Conservation (phyloP, 2,888 invertebrate species). For the Himalopsyche japonica region DNA sequence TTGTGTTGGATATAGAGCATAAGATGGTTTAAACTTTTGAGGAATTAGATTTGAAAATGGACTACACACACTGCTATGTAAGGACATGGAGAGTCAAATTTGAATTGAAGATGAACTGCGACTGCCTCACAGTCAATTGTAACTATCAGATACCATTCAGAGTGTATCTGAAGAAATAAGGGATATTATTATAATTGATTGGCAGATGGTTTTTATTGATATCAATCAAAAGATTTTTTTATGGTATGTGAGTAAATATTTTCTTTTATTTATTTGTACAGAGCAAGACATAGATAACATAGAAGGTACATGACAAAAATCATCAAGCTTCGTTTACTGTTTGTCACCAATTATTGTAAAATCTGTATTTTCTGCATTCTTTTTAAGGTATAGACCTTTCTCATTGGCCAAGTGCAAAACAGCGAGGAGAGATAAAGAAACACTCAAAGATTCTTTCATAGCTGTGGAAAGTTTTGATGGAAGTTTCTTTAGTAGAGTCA, state of each 20-base stretch:
- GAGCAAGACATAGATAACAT: conserved; percentile 40
- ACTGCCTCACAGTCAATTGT: too few species aligned
- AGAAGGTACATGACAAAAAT: conserved; percentile 40
- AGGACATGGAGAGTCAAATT: too few species aligned
- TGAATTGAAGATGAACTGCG: too few species aligned
- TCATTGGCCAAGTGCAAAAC: conserved; percentile 86
- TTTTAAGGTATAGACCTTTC: conserved; percentile 63
- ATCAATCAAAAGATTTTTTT: not conserved
- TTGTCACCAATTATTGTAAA: conserved; percentile 52
- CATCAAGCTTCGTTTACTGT: not conserved
- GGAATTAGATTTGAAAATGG: too few species aligned
- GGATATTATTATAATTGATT: too few species aligned
- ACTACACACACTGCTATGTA: too few species aligned
- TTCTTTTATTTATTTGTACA: conserved; percentile 25
- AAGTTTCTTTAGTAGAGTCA: conserved; percentile 60
- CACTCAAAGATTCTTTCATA: conserved; percentile 74
- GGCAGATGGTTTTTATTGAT: too few species aligned
- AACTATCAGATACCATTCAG: too few species aligned
- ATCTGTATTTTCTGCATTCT: conserved; percentile 58
- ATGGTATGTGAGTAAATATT: not conserved
- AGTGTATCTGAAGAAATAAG: too few species aligned
- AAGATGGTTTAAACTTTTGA: too few species aligned
- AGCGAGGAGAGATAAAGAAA: conserved; percentile 78
- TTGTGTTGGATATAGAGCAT: too few species aligned
- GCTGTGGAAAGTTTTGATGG: conserved; percentile 61